These are phyloP conservation scores for Antheraea pernyi DNA, from an alignment of 1,140 invertebrate species.

Conservation along the genomic window DNA sequence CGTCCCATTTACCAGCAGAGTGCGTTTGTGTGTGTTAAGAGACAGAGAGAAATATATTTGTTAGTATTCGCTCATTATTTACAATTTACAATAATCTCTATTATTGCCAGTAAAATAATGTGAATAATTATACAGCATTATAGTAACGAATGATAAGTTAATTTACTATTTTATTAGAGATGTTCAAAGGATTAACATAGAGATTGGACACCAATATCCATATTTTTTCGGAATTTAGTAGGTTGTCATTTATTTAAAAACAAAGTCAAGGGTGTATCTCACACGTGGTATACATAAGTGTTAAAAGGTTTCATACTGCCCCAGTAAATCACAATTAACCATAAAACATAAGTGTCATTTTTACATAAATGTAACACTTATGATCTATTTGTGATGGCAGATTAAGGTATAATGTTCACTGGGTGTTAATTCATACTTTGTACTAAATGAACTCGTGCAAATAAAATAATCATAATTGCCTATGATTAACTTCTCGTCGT, in stretches of 20 bases:
- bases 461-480: slow-evolving; percentile 35
- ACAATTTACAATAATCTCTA: slow-evolving; percentile 7
- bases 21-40: slow-evolving; percentile 66
- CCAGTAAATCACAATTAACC: no score
- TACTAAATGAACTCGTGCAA: slow-evolving; percentile 38
- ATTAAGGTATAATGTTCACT: no score
- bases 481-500: slow-evolving; percentile 25
- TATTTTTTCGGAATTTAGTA: slow-evolving; percentile 65
- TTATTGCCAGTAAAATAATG: slow-evolving; percentile 4
- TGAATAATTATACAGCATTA: not conserved
- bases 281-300: slow-evolving; percentile 30
- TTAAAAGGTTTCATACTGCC: slow-evolving; percentile 13
- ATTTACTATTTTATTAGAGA: slow-evolving; percentile 22
- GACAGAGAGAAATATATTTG: slow-evolving; percentile 69
- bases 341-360: no score
- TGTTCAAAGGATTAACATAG: slow-evolving; percentile 13
- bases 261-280: slow-evolving; percentile 2
- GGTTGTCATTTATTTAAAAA: slow-evolving; percentile 68
- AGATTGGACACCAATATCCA: slow-evolving; percentile 67
- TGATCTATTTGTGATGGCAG: no score
- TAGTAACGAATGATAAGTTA: not conserved
- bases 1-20: slow-evolving; percentile 67
- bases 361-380: no score
- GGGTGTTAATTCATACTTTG: slow-evolving; percentile 15
- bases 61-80: slow-evolving; percentile 79